These are phyloP conservation scores for Hyposmocoma kahamanoa DNA, from an alignment of 1,140 invertebrate genomes.

Conservation along the genomic window DNA sequence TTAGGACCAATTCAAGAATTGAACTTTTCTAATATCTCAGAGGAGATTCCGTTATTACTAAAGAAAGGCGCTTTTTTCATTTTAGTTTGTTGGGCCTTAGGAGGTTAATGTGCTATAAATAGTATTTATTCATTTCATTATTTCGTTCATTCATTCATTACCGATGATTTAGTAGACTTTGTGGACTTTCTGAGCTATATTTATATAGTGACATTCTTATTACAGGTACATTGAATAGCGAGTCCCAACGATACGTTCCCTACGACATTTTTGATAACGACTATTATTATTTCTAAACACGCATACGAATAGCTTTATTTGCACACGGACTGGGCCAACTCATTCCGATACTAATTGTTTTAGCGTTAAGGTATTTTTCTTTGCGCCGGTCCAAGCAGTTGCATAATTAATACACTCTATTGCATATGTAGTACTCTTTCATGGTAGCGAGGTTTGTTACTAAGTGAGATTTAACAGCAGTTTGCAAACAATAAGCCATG, in stretches of 20 bases:
- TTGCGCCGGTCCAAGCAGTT: slow-evolving; percentile 34
- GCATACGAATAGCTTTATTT: slow-evolving; percentile 42
- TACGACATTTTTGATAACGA: slow-evolving; percentile 29
- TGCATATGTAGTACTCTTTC: too few species aligned
- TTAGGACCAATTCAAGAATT: too few species aligned
- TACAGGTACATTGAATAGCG: slow-evolving; percentile 47
- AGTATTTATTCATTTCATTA: too few species aligned
- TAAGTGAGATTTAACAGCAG: too few species aligned
- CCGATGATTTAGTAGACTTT: not conserved
- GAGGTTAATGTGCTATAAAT: too few species aligned
- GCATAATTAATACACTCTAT: too few species aligned
- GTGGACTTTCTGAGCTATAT: not conserved
- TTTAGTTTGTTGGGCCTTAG: too few species aligned
- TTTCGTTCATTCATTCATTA: not conserved
- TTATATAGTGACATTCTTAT: slow-evolving; percentile 8
- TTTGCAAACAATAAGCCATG: too few species aligned
- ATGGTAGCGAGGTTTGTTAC: too few species aligned
- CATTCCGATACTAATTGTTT: slow-evolving; percentile 59
- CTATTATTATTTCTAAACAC: slow-evolving; percentile 38
- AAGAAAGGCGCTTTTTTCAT: too few species aligned
- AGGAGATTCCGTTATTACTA: too few species aligned
- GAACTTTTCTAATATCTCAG: too few species aligned
- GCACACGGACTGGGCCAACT: slow-evolving; percentile 45
- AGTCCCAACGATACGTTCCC: not conserved
- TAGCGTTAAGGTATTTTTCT: slow-evolving; percentile 58